Conservation (phyloP, 2,113 vertebrate species). For the Mormyrus iriodes region DNA sequence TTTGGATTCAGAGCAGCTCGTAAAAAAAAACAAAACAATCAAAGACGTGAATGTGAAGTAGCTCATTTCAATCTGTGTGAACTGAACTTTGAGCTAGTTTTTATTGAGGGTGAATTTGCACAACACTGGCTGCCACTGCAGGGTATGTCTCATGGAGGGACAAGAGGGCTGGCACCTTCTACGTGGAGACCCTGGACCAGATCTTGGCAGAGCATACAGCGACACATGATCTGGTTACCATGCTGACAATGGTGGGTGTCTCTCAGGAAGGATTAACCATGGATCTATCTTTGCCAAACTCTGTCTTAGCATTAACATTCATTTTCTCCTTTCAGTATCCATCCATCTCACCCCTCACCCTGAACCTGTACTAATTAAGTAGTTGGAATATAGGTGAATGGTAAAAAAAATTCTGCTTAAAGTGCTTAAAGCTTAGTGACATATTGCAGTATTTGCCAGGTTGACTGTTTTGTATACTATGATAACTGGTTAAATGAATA, state of each 20-base stretch:
- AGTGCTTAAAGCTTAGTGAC: neutral
- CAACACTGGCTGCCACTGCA: slow-evolving; percentile 34
- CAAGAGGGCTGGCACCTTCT: slow-evolving; percentile 72
- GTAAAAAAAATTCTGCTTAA: neutral
- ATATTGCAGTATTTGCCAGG: neutral
- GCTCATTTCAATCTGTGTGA: neutral
- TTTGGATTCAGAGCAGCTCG: neutral
- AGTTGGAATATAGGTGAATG: neutral
- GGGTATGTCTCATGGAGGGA: slow-evolving; percentile 92
- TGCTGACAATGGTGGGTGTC: slow-evolving; percentile 74
- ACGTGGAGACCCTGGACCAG: slow-evolving; percentile 70
- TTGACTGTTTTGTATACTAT: neutral
- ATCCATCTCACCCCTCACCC: neutral
- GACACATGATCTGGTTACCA: slow-evolving; percentile 63
- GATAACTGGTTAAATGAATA: neutral
- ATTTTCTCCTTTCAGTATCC: neutral
- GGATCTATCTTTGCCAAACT: neutral
- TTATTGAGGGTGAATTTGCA: neutral
- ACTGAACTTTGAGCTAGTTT: neutral
- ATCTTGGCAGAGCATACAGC: slow-evolving; percentile 62
- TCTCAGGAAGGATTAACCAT: neutral
- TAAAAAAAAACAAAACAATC: neutral
- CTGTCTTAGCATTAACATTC: neutral
- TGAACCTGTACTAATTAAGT: neutral
- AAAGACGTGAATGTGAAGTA: neutral